Base-by-base conservation (phyloP, 2,888 invertebrate species). In the Schizaphis graminum region DNA sequence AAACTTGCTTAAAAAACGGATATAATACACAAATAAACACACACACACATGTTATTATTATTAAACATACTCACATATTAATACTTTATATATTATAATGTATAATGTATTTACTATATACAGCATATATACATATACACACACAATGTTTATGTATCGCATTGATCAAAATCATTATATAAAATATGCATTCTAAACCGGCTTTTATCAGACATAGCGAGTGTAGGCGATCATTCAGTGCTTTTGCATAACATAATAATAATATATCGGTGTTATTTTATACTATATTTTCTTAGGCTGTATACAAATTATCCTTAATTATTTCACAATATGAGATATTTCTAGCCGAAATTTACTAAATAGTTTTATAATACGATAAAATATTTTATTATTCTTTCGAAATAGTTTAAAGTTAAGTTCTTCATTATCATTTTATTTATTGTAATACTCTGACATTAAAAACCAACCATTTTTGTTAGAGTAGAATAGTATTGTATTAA, bases 81-180 rank as follows among this genome's bases (percentile, higher is more conserved):
- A n/a, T n/a, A 35, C 35, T 67, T 16, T 11, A 10, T 61, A 28
- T 61, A 61, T 57, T 2, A 26, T 61, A 61, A 53, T 53, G 21
- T 53, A 53, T 53, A 53, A 53, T 53, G 21, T 53, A 21, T 53
- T 53, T 61, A 61, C 61, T 16, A n/a, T n/a, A n/a, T 67, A n/a
- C 16, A 16, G 0, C 4, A 44, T 16, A 61, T 56, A 57, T 56
- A 57, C 26, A 28, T 24, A 57, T 28, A 56, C 28, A n/a, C 7
- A 88, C 35, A 49, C n/a, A n/a, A 47, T 35, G n/a, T 90, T 90
- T 67, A 47, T 61, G 13, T 67, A 5, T n/a, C n/a, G 57, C 57
- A 91, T 56, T n/a, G 91, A 91, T 91, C 57, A 91, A 91, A 91
- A 86, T 57, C n/a, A 47, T 26, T n/a, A 13, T 47, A 53, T 56